Percentiles rank a stretch among this genome's conserved stretches.
phyloP scores from a whole-genome alignment of 2,113 vertebrate genomes.

The Solea solea region DNA sequence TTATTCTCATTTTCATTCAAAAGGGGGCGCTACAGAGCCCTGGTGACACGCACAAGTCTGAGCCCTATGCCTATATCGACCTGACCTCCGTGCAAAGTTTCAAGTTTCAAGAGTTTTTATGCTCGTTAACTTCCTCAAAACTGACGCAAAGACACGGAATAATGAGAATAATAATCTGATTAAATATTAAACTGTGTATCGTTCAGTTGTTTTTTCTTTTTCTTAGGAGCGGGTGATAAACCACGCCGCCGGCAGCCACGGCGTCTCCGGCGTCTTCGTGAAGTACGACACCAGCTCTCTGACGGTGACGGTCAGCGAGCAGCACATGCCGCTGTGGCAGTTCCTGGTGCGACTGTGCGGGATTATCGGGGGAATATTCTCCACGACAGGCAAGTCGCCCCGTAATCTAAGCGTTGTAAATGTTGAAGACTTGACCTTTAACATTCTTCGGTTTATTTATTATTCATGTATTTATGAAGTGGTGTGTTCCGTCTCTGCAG shows the following conservation, averaged over 20 bases:
- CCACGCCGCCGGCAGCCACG: slow-evolving; percentile 95
- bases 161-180: too few species aligned
- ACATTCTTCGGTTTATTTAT: too few species aligned
- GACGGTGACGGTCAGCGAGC: slow-evolving; percentile 96
- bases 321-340: slow-evolving; percentile 97
- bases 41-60: too few species aligned
- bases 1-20: too few species aligned
- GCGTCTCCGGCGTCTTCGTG: slow-evolving; percentile 96
- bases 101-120: too few species aligned
- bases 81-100: too few species aligned
- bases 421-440: too few species aligned
- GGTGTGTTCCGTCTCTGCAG: slow-evolving; percentile 67
- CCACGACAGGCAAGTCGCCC: slow-evolving; percentile 88
- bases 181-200: neutral
- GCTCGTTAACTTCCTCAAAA: too few species aligned
- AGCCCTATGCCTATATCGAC: too few species aligned
- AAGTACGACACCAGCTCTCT: slow-evolving; percentile 97
- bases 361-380: slow-evolving; percentile 95
- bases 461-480: neutral
- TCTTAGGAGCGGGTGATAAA: slow-evolving; percentile 91
- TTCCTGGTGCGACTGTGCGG: slow-evolving; percentile 96
- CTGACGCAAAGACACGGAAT: too few species aligned
- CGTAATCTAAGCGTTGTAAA: too few species aligned
- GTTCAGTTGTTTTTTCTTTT: neutral
- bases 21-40: too few species aligned